Evolutionary conservation across 2,888 invertebrate genomes (phyloP).

Genomic region (Phragmatobia fuliginosa): DNA sequence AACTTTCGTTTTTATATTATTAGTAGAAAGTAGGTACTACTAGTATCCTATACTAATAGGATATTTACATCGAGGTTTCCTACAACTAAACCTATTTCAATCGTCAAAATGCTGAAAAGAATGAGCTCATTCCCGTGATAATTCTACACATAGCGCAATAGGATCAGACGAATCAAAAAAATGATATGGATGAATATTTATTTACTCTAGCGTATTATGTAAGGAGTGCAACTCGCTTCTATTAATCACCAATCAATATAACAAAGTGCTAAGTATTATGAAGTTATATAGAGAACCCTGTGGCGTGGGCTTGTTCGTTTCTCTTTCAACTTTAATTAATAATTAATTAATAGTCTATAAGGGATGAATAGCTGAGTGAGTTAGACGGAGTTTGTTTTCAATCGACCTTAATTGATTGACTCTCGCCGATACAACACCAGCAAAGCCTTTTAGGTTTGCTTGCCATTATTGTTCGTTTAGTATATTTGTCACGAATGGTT

Average conservation of each 20-base stretch:
- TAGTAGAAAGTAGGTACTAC: too few species aligned
- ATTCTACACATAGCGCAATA: too few species aligned
- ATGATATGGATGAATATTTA: too few species aligned
- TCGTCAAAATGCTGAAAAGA: too few species aligned
- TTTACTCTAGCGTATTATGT: background rate
- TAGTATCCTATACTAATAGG: too few species aligned
- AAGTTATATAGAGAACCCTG: background rate
- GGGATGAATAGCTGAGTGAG: constrained; percentile 1
- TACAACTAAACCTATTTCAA: too few species aligned
- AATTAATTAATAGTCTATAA: background rate
- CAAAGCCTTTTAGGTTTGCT: background rate
- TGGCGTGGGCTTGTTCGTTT: constrained; percentile 3
- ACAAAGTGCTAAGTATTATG: background rate
- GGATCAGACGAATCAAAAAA: too few species aligned
- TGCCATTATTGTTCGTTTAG: background rate
- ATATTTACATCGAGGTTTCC: too few species aligned
- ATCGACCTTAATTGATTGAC: background rate
- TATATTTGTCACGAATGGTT: background rate
- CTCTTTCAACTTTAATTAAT: constrained; percentile 3
- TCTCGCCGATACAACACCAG: background rate
- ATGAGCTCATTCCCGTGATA: too few species aligned
- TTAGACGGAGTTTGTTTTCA: background rate
- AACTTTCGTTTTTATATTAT: too few species aligned
- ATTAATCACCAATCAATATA: background rate
- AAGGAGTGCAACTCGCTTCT: background rate